These are phyloP conservation scores for Lasioglossum morio DNA, from an alignment of 2,888 invertebrate genomes.

Conservation along the genomic window DNA sequence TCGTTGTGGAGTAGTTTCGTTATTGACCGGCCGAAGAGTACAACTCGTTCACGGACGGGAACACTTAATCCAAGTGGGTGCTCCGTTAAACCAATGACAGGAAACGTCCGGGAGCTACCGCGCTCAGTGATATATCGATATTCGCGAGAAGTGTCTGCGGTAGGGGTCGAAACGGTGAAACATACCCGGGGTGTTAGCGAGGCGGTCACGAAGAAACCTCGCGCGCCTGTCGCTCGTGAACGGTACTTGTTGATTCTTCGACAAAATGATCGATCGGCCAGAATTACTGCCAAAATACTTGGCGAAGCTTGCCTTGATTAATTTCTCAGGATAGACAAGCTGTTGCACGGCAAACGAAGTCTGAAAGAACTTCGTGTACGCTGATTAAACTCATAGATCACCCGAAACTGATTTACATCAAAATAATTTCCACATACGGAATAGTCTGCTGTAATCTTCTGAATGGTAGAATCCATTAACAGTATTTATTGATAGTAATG, in stretches of 20 bases:
- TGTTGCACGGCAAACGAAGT: neutral
- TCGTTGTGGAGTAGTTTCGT: slow-evolving; percentile 50
- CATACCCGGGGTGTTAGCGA: slow-evolving; percentile 63
- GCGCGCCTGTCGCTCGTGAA: slow-evolving; percentile 53
- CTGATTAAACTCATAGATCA: neutral
- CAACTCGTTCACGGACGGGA: slow-evolving; percentile 75
- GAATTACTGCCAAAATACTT: slow-evolving; percentile 39
- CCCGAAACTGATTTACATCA: neutral
- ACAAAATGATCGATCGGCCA: slow-evolving; percentile 41
- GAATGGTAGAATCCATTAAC: neutral
- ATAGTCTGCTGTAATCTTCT: neutral
- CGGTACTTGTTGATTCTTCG: slow-evolving; percentile 81
- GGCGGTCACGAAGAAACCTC: slow-evolving; percentile 67
- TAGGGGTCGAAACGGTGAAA: slow-evolving; percentile 57
- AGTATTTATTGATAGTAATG: too few species aligned
- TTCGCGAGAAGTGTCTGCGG: slow-evolving; percentile 63
- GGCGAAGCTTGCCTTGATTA: slow-evolving; percentile 14
- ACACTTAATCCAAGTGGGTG: slow-evolving; percentile 81
- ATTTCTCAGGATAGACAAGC: neutral
- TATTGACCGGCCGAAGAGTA: slow-evolving; percentile 75
- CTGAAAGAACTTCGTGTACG: neutral
- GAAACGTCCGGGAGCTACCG: slow-evolving; percentile 77
- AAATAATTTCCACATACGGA: neutral
- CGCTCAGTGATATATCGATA: slow-evolving; percentile 75
- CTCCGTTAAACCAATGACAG: slow-evolving; percentile 82